phyloP scores from a whole-genome alignment of 2,888 invertebrate genomes.

The Lepidochrysops patricia region DNA sequence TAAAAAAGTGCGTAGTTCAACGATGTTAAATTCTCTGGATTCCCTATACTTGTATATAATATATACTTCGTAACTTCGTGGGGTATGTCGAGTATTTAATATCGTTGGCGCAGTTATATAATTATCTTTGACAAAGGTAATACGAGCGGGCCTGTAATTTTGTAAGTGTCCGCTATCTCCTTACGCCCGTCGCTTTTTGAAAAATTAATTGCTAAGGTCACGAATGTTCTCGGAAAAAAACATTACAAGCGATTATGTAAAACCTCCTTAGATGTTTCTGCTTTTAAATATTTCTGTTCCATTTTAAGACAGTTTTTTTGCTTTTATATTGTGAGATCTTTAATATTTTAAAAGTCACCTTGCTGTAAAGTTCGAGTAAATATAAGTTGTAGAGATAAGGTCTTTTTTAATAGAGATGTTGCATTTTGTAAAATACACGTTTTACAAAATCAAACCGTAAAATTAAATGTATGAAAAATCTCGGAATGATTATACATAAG shows the following conservation, averaged over 20 bases:
- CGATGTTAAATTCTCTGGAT: too few relatives aligned
- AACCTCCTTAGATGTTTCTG: neutral
- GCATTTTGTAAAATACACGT: too few relatives aligned
- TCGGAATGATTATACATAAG: too few relatives aligned
- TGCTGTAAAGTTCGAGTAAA: too few relatives aligned
- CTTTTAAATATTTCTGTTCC: neutral
- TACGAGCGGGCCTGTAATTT: slow-evolving; percentile 28
- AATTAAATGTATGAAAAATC: too few relatives aligned
- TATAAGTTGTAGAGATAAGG: too few relatives aligned
- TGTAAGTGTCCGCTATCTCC: slow-evolving; percentile 36
- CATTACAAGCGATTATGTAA: neutral
- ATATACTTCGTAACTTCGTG: too few relatives aligned
- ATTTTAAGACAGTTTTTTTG: neutral
- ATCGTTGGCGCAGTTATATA: slow-evolving; percentile 16
- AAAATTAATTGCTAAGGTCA: slow-evolving; percentile 16
- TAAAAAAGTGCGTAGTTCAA: neutral
- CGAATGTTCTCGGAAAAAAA: slow-evolving; percentile 13
- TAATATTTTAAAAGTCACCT: too few relatives aligned
- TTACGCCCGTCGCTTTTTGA: slow-evolving; percentile 14
- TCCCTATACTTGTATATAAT: too few relatives aligned
- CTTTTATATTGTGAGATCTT: neutral
- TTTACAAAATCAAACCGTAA: too few relatives aligned
- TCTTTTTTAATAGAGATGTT: too few relatives aligned
- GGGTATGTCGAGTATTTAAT: too few relatives aligned
- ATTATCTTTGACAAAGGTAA: slow-evolving; percentile 19